Conservation (phyloP, 2,797 vertebrate species). For the Otus scops region DNA sequence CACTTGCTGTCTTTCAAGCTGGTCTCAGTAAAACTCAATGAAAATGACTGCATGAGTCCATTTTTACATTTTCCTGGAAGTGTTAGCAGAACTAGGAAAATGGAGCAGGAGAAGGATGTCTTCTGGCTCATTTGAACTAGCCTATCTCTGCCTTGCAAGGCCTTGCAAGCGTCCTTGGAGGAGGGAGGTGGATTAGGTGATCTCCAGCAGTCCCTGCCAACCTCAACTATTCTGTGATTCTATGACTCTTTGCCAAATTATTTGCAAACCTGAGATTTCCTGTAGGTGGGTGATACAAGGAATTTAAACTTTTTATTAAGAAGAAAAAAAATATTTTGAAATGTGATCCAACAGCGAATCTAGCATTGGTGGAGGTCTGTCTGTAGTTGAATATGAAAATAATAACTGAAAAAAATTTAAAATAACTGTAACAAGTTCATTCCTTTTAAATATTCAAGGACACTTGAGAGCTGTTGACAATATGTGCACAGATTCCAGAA, state of each 20-base stretch:
- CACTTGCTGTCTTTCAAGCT: background rate
- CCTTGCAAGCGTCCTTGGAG: background rate
- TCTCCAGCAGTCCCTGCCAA: background rate
- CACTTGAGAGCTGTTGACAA: background rate
- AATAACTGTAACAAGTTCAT: background rate
- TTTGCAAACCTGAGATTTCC: background rate
- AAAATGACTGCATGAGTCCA: background rate
- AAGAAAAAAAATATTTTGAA: background rate
- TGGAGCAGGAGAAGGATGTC: background rate
- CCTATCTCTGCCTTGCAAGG: background rate
- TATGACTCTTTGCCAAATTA: background rate
- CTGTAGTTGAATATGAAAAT: background rate
- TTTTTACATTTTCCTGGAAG: background rate
- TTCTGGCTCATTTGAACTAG: background rate
- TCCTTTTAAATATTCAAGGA: background rate
- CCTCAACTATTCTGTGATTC: background rate
- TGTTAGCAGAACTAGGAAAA: background rate
- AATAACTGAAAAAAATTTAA: background rate
- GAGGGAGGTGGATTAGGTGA: background rate
- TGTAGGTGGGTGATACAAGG: background rate
- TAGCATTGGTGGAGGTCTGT: background rate
- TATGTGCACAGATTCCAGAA: background rate
- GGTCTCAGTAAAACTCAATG: background rate
- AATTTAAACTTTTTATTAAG: background rate
- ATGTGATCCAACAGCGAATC: background rate